Conservation (phyloP, 2,888 invertebrate genomes). For the Dynastes maya region DNA sequence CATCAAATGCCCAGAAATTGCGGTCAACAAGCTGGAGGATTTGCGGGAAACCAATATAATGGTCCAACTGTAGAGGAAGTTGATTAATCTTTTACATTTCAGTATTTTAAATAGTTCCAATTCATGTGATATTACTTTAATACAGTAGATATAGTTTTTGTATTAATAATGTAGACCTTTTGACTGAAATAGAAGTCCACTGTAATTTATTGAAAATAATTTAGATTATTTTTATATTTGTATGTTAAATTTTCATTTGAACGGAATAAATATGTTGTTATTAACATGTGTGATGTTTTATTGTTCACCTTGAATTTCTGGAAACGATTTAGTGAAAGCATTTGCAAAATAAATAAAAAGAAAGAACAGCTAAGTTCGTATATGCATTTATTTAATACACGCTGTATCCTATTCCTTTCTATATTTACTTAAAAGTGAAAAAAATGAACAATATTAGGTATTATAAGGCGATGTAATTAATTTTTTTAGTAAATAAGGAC, state of each 20-base stretch:
- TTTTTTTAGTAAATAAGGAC: constrained; percentile 83
- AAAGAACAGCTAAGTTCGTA: background rate
- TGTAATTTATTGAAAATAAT: background rate
- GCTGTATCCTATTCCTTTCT: background rate
- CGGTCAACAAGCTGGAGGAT: constrained; percentile 60
- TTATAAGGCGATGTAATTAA: constrained; percentile 63
- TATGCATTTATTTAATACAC: background rate
- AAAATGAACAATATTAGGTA: background rate
- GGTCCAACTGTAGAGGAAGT: constrained; percentile 69
- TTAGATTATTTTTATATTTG: background rate
- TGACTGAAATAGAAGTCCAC: background rate
- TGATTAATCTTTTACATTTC: constrained; percentile 27
- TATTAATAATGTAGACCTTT: no score
- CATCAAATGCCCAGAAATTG: constrained; percentile 61
- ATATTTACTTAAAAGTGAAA: background rate
- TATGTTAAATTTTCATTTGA: background rate
- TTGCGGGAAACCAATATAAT: constrained; percentile 57
- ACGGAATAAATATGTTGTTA: no score
- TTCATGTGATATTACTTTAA: background rate
- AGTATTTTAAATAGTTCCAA: background rate
- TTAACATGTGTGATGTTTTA: no score
- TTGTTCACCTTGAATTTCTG: no score
- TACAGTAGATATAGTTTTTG: no score
- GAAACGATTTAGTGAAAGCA: no score
- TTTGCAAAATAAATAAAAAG: background rate